Evolutionary conservation across 2,113 vertebrate genomes (phyloP).

Genomic region (Megalops atlanticus): DNA sequence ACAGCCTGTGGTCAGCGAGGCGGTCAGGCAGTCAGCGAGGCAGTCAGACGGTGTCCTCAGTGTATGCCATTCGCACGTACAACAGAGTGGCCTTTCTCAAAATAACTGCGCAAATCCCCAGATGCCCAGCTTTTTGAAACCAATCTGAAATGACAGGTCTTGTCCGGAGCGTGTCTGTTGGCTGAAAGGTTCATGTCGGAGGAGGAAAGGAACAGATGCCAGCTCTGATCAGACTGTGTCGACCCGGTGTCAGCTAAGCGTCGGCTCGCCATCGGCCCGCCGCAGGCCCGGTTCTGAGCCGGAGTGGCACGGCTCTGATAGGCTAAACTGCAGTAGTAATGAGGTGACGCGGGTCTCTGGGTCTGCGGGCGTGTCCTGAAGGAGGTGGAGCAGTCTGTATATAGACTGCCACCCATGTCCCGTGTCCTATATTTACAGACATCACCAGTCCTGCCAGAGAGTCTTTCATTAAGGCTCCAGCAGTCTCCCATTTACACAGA

Average conservation of each 20-base stretch:
- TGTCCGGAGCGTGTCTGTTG: neutral
- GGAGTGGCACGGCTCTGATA: neutral
- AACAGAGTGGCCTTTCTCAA: neutral
- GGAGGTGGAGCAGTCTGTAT: neutral
- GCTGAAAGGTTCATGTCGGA: neutral
- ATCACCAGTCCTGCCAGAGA: conserved; percentile 2
- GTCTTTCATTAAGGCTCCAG: neutral
- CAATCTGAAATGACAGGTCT: neutral
- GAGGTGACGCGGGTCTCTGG: neutral
- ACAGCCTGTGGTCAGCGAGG: neutral
- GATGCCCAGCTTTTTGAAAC: neutral
- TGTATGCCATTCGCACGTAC: neutral
- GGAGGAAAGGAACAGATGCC: neutral
- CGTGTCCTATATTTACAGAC: conserved; percentile 25
- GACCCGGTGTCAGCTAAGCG: too few species aligned
- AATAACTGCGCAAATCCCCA: neutral
- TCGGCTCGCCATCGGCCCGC: too few species aligned
- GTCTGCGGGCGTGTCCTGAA: neutral
- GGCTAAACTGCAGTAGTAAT: neutral
- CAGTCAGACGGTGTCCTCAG: too few species aligned
- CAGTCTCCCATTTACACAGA: neutral
- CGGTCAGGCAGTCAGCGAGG: too few species aligned
- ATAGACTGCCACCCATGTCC: conserved; percentile 8
- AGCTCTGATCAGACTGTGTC: neutral
- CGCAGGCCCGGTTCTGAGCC: too few species aligned